A percentile compares a stretch with the other conserved stretches of the same genome.
Conservation (phyloP, 2,113 vertebrate genomes). For the Sinocyclocheilus anshuiensis region DNA sequence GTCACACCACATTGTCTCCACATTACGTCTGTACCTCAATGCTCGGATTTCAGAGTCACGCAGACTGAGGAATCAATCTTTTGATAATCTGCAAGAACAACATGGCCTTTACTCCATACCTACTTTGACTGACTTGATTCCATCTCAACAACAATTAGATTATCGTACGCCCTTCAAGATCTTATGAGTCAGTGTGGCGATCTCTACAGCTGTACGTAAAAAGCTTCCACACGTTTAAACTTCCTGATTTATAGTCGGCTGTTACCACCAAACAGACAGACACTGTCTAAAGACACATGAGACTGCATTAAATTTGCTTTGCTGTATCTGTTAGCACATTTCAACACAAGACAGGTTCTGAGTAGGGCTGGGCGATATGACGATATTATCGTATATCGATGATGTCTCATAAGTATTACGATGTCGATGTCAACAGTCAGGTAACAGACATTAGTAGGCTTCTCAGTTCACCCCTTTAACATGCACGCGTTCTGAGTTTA, state of each 20-base stretch:
- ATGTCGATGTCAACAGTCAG: too few species aligned
- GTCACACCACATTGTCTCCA: slow-evolving; percentile 29
- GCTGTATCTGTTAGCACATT: not conserved
- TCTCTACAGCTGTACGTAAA: slow-evolving; percentile 1
- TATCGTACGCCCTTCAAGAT: not conserved
- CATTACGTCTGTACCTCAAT: slow-evolving; percentile 4
- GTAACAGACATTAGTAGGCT: too few species aligned
- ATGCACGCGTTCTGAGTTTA: too few species aligned
- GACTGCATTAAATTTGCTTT: not conserved
- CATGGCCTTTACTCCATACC: slow-evolving; percentile 16
- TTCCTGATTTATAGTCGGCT: not conserved
- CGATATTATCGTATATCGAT: too few species aligned
- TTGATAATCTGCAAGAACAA: slow-evolving; percentile 34
- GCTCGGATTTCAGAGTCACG: not conserved
- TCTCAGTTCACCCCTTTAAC: too few species aligned
- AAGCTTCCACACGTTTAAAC: not conserved
- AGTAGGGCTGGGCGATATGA: too few species aligned
- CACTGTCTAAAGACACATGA: not conserved
- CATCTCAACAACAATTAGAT: slow-evolving; percentile 17
- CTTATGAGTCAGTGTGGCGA: not conserved
- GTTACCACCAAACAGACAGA: slow-evolving; percentile 2
- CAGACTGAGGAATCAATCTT: not conserved
- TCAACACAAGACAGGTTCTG: not conserved
- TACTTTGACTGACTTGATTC: slow-evolving; percentile 27
- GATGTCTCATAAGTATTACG: too few species aligned